Conservation (phyloP, 1,140 invertebrate genomes). For the Dendrolimus punctatus region DNA sequence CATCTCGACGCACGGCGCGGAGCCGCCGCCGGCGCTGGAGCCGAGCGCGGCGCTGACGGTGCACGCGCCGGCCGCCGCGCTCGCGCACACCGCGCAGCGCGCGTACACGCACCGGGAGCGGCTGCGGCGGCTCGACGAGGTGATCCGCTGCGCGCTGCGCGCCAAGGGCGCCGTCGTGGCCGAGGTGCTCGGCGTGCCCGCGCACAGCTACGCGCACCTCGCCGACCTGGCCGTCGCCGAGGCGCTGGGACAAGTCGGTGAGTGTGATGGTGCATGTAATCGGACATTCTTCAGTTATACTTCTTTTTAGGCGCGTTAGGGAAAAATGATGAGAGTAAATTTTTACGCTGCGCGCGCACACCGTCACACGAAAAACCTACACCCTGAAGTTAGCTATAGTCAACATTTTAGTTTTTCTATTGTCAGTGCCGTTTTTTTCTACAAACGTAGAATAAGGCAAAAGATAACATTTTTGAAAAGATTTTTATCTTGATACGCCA, state of each 20-base stretch:
- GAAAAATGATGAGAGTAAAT: no score
- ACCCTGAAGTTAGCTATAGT: no score
- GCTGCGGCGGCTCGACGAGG: constrained; percentile 43
- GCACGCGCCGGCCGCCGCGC: constrained; percentile 13
- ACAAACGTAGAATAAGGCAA: no score
- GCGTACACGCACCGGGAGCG: constrained; percentile 33
- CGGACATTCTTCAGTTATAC: no score
- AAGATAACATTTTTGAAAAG: no score
- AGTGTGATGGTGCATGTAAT: no score
- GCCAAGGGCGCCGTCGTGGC: constrained; percentile 42
- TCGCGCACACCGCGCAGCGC: constrained; percentile 18
- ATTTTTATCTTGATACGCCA: no score
- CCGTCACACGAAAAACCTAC: no score
- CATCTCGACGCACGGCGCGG: constrained; percentile 31
- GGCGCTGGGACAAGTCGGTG: constrained; percentile 39
- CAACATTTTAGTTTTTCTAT: no score
- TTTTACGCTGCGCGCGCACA: no score
- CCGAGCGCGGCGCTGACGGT: constrained; percentile 18
- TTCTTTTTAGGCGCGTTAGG: no score
- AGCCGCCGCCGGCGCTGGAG: constrained; percentile 15
- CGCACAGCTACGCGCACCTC: constrained; percentile 29
- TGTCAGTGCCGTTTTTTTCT: no score
- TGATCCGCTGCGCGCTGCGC: constrained; percentile 27
- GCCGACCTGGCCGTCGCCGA: constrained; percentile 49
- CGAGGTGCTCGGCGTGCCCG: constrained; percentile 37